Percentiles rank a stretch among this genome's conserved stretches.
phyloP scores from a whole-genome alignment of 2,888 invertebrate species.

The Protodeltote pygarga region DNA sequence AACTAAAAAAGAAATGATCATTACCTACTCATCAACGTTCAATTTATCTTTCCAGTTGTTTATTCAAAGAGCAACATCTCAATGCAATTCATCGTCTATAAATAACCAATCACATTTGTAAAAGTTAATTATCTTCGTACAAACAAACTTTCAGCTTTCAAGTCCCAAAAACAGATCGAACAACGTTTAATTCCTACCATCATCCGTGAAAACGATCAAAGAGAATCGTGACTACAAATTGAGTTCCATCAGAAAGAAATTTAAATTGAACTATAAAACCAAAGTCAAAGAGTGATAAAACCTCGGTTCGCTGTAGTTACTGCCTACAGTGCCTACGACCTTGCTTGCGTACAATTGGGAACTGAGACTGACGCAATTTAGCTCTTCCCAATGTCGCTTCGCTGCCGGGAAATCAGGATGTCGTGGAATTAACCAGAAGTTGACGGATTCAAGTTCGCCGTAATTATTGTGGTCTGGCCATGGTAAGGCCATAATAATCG shows the following conservation, averaged over 20 bases:
- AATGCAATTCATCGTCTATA: slow-evolving; percentile 22
- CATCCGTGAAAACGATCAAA: slow-evolving; percentile 42
- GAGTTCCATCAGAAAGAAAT: slow-evolving; percentile 32
- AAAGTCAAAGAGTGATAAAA: slow-evolving; percentile 30
- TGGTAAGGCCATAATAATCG: no score
- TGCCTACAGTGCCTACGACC: no score
- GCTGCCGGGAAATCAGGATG: slow-evolving; percentile 37
- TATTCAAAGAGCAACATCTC: slow-evolving; percentile 8
- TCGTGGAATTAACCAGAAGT: slow-evolving; percentile 34
- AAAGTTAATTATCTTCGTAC: slow-evolving; percentile 21
- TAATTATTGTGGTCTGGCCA: no score
- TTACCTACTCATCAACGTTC: slow-evolving; percentile 1
- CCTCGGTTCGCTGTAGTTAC: slow-evolving; percentile 31
- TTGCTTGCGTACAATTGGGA: slow-evolving; percentile 64
- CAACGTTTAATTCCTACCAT: slow-evolving; percentile 21
- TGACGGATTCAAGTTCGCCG: slow-evolving; percentile 44
- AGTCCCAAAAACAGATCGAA: slow-evolving; percentile 33
- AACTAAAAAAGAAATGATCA: no score
- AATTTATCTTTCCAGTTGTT: slow-evolving; percentile 14
- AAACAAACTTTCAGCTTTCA: slow-evolving; percentile 39
- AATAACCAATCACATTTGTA: slow-evolving; percentile 23
- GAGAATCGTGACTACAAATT: slow-evolving; percentile 39
- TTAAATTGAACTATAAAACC: slow-evolving; percentile 45
- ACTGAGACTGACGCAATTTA: slow-evolving; percentile 62
- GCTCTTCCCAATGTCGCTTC: slow-evolving; percentile 50